These are phyloP conservation scores for Brachymystax lenok DNA, from an alignment of 2,797 vertebrate species.

Conservation along the genomic window DNA sequence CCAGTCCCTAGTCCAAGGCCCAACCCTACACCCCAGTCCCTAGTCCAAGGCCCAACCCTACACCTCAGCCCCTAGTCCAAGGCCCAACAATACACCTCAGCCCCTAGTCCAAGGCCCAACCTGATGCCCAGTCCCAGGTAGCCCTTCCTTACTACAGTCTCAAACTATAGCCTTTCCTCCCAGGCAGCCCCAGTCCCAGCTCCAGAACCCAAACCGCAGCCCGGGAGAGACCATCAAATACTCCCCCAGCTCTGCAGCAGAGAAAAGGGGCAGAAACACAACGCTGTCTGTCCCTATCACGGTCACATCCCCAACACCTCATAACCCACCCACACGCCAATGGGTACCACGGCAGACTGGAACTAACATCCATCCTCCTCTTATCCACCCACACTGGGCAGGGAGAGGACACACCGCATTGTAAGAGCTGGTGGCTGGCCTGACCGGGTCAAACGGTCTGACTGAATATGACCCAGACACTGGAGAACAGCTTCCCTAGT, in stretches of 20 bases:
- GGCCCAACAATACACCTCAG: too few relatives aligned
- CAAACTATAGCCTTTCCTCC: too few relatives aligned
- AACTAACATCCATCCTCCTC: background rate
- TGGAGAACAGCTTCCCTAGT: too few relatives aligned
- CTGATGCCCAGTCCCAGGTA: too few relatives aligned
- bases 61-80: too few relatives aligned
- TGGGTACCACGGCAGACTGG: slow-evolving; percentile 26
- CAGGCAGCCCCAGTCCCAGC: too few relatives aligned
- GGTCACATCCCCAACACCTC: slow-evolving; percentile 18
- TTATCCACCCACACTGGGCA: slow-evolving; percentile 20
- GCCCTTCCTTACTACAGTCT: too few relatives aligned
- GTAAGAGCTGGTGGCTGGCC: background rate
- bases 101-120: too few relatives aligned
- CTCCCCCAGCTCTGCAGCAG: slow-evolving; percentile 9
- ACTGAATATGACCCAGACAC: background rate
- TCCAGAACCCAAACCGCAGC: background rate
- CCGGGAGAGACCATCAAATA: slow-evolving; percentile 15
- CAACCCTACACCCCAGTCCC: background rate
- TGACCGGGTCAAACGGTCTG: too few relatives aligned
- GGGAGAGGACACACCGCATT: background rate
- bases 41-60: too few relatives aligned
- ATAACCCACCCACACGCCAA: background rate
- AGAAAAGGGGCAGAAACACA: slow-evolving; percentile 9
- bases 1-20: too few relatives aligned
- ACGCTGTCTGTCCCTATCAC: slow-evolving; percentile 47